Evolutionary conservation across 2,113 vertebrate species (phyloP).

Genomic region (Larimichthys crocea): DNA sequence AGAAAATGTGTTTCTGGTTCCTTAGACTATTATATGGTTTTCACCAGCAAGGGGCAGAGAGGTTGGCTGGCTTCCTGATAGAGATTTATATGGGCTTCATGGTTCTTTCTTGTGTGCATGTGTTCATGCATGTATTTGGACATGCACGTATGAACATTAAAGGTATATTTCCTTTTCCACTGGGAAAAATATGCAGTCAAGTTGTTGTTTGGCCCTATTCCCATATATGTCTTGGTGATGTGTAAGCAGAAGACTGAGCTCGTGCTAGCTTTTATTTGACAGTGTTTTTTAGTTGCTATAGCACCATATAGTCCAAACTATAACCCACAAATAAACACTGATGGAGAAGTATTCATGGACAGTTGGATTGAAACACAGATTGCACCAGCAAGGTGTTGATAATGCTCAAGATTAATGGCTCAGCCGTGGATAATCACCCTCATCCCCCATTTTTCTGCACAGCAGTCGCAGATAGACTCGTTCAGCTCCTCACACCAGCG

Average conservation of each 20-base stretch:
- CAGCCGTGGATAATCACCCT: conserved; percentile 75
- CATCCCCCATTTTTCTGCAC: conserved; percentile 55
- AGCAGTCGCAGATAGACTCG: conserved; percentile 72
- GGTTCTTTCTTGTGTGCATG: conserved; percentile 54
- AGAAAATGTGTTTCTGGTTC: conserved; percentile 85
- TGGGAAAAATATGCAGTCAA: conserved; percentile 36
- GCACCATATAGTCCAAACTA: conserved; percentile 16
- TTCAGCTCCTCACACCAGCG: conserved; percentile 60
- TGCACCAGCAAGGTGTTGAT: conserved; percentile 77
- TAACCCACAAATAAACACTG: conserved; percentile 39
- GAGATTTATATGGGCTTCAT: conserved; percentile 82
- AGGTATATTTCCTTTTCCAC: conserved; percentile 53
- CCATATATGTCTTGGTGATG: conserved; percentile 15
- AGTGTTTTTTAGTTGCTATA: conserved; percentile 25
- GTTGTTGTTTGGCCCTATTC: conserved; percentile 36
- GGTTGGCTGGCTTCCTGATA: conserved; percentile 80
- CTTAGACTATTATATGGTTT: conserved; percentile 78
- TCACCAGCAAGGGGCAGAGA: conserved; percentile 73
- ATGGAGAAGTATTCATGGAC: conserved; percentile 55
- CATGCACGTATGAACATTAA: conserved; percentile 48
- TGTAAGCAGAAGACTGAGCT: conserved; percentile 4
- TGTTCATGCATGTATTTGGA: conserved; percentile 41
- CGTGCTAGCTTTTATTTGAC: conserved; percentile 18
- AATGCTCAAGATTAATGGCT: conserved; percentile 80
- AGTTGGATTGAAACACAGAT: conserved; percentile 73